phyloP scores from a whole-genome alignment of 1,140 invertebrate genomes.

The Camponotus vicinus region DNA sequence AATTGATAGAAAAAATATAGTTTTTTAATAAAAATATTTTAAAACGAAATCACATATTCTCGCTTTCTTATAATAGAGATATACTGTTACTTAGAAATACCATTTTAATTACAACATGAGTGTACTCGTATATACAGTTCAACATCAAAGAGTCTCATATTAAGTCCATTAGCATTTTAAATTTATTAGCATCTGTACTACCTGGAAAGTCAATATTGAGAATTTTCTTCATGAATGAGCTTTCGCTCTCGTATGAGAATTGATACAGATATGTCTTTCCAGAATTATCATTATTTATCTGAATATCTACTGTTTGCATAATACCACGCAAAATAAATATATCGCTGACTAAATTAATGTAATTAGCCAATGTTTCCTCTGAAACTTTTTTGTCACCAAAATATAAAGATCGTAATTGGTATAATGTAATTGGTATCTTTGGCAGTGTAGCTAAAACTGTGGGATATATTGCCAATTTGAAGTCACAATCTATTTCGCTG shows the following conservation, averaged over 20 bases:
- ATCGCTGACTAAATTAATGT: conserved; percentile 83
- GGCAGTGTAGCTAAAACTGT: not conserved
- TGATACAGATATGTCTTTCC: conserved; percentile 85
- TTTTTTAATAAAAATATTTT: not conserved
- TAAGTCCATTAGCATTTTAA: not conserved
- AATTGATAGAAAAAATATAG: too few species aligned
- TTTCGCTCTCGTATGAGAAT: conserved; percentile 82
- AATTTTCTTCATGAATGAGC: conserved; percentile 25
- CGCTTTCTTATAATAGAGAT: not conserved
- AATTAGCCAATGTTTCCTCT: conserved; percentile 75
- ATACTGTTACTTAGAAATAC: not conserved
- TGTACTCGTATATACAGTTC: too few species aligned
- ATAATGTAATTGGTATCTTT: conserved; percentile 31
- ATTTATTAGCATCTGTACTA: conserved; percentile 35
- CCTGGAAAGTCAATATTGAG: conserved; percentile 41
- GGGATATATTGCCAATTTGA: conserved; percentile 23
- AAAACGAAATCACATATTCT: not conserved
- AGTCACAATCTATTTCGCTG: not conserved
- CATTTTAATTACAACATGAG: not conserved
- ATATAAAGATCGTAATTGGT: conserved; percentile 74
- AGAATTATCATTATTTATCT: conserved; percentile 69
- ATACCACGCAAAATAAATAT: conserved; percentile 82
- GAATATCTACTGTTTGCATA: conserved; percentile 82
- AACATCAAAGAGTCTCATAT: not conserved
- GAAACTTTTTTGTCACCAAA: conserved; percentile 79